Percentiles rank a stretch among this genome's conserved stretches.
Conservation (phyloP, 1,140 invertebrate species). For the Oncopeltus fasciatus region DNA sequence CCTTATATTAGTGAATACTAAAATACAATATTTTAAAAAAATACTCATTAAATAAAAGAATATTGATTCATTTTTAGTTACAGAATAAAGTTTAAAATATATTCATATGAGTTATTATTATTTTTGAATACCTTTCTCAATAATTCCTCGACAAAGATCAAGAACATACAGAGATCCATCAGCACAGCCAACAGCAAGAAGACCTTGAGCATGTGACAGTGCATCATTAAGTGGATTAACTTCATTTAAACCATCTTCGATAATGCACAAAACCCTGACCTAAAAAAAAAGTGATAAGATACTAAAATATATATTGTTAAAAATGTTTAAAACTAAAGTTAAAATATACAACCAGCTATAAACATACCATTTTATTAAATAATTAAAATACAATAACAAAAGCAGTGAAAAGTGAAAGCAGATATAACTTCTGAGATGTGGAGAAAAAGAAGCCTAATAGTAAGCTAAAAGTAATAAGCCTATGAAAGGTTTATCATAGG, state of each 20-base stretch:
- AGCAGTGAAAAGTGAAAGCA: background rate
- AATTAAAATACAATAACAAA: background rate
- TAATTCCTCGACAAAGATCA: background rate
- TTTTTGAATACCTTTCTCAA: background rate
- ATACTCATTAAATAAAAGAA: too few species aligned
- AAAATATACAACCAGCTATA: background rate
- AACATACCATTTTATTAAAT: background rate
- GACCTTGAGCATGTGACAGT: background rate
- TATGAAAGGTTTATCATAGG: too few species aligned
- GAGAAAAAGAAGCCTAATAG: too few species aligned
- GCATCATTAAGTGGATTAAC: background rate
- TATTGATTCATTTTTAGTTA: too few species aligned
- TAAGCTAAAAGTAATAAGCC: too few species aligned
- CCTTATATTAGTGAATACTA: too few species aligned
- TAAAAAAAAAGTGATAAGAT: background rate
- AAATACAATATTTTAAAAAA: too few species aligned
- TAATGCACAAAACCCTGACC: background rate
- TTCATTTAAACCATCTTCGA: constrained; percentile 5
- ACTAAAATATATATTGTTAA: background rate
- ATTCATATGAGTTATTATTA: too few species aligned
- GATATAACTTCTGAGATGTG: background rate
- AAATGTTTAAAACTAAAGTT: background rate
- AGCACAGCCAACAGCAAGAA: constrained; percentile 1
- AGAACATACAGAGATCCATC: background rate
- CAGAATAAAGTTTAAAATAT: too few species aligned